Conservation (phyloP, 2,113 vertebrate genomes). For the Forbesichthys agassizii region DNA sequence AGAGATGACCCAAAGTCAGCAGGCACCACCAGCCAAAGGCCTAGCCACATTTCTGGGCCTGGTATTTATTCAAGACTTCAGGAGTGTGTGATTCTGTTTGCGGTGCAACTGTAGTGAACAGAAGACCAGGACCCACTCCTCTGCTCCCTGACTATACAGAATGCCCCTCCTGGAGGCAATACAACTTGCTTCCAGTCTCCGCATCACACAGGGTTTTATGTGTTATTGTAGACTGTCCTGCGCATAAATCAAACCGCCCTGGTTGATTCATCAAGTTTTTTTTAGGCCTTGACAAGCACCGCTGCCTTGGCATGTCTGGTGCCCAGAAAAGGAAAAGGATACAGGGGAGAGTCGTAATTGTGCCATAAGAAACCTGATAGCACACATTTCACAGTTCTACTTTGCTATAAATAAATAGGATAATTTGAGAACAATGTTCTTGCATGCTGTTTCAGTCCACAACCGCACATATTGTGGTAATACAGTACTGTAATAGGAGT, state of each 20-base stretch:
- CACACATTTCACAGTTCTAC: conserved; percentile 10
- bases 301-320: conserved; percentile 45
- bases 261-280: conserved; percentile 45
- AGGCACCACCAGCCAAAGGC: conserved; percentile 41
- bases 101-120: conserved; percentile 29
- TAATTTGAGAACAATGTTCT: conserved; percentile 28
- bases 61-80: conserved; percentile 34
- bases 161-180: conserved; percentile 40
- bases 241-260: conserved; percentile 62
- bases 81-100: conserved; percentile 41
- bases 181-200: conserved; percentile 43
- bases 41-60: conserved; percentile 28
- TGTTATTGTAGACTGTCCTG: conserved; percentile 65
- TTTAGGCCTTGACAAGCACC: conserved; percentile 46
- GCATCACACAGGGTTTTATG: conserved; percentile 51
- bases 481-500: conserved; percentile 1
- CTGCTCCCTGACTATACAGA: conserved; percentile 44
- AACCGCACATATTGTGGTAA: conserved; percentile 44
- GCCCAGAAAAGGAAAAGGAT: conserved; percentile 30
- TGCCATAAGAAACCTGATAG: conserved; percentile 39
- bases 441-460: conserved; percentile 30
- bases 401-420: conserved; percentile 49
- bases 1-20: conserved; percentile 27
- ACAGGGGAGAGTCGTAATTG: conserved; percentile 16
- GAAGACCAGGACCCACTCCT: conserved; percentile 27